Conservation (phyloP, 2,888 invertebrate genomes). For the Flexamia atlantica region DNA sequence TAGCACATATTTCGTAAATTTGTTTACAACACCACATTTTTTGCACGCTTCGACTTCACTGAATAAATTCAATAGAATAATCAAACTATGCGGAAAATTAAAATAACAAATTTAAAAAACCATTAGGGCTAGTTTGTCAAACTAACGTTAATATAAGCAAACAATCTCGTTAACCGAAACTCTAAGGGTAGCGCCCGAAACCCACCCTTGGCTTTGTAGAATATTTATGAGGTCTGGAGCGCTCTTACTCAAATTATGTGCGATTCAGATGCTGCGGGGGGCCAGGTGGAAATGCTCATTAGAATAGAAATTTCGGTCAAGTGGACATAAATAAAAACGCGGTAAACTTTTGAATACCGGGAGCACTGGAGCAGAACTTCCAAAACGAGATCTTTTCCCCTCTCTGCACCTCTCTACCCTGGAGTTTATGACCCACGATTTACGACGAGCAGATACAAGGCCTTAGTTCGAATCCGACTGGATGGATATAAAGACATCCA, state of each 20-base stretch:
- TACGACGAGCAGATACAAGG: constrained; percentile 12
- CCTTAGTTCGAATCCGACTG: neutral
- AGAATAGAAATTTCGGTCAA: constrained; percentile 42
- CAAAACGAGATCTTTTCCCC: neutral
- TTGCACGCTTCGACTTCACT: too few species aligned
- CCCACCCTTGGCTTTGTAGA: neutral
- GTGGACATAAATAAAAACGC: constrained; percentile 14
- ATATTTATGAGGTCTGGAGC: constrained; percentile 16
- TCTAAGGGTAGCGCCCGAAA: neutral
- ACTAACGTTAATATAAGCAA: constrained; percentile 17
- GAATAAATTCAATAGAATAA: too few species aligned
- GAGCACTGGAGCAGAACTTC: constrained; percentile 14
- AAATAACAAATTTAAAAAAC: neutral
- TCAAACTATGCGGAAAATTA: neutral
- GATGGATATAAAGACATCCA: neutral
- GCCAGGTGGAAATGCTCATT: constrained; percentile 20
- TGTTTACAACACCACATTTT: too few species aligned
- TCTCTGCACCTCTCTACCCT: neutral
- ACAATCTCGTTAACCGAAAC: neutral
- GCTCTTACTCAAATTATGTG: constrained; percentile 15
- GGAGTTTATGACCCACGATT: neutral
- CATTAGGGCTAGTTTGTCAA: neutral
- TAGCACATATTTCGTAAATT: too few species aligned
- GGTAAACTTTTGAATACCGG: constrained; percentile 12
- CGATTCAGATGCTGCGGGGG: constrained; percentile 1